Evolutionary conservation across 2,888 invertebrate genomes (phyloP).

Genomic region (Beris chalybata): DNA sequence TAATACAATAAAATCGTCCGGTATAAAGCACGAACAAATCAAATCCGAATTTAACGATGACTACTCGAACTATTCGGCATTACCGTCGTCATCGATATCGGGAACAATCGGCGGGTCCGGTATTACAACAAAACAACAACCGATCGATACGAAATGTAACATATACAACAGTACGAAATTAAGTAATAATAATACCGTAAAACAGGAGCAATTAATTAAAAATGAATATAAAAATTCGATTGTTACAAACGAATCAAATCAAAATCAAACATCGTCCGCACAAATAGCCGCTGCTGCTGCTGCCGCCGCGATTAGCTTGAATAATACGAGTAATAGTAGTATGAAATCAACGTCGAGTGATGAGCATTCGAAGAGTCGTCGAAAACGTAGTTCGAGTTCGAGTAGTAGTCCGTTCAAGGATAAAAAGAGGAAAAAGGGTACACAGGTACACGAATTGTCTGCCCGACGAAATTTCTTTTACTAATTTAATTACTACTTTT

Average conservation of each 20-base stretch:
- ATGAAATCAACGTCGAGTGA: constrained; percentile 34
- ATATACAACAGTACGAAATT: constrained; percentile 36
- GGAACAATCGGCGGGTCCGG: not conserved
- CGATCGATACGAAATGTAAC: constrained; percentile 38
- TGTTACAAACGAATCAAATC: constrained; percentile 17
- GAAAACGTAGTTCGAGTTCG: constrained; percentile 54
- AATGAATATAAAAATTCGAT: constrained; percentile 34
- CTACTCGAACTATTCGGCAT: constrained; percentile 31
- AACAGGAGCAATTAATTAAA: constrained; percentile 39
- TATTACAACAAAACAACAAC: constrained; percentile 24
- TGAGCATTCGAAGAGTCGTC: constrained; percentile 45
- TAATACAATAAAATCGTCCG: not conserved
- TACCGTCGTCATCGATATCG: constrained; percentile 6
- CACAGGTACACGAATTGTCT: constrained; percentile 26
- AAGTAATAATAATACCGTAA: constrained; percentile 32
- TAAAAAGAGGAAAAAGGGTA: constrained; percentile 54
- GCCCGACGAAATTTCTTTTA: not conserved
- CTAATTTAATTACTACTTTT: constrained; percentile 12
- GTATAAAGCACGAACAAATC: constrained; percentile 38
- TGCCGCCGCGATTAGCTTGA: constrained; percentile 17
- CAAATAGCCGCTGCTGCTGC: constrained; percentile 5
- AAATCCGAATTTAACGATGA: constrained; percentile 41
- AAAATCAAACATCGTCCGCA: constrained; percentile 24
- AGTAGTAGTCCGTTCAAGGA: constrained; percentile 56
- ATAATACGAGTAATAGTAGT: constrained; percentile 13